A percentile compares a stretch with the other conserved stretches of the same genome.
phyloP scores from a whole-genome alignment of 2,888 invertebrate genomes.

The Flabesymbios commensalis region DNA sequence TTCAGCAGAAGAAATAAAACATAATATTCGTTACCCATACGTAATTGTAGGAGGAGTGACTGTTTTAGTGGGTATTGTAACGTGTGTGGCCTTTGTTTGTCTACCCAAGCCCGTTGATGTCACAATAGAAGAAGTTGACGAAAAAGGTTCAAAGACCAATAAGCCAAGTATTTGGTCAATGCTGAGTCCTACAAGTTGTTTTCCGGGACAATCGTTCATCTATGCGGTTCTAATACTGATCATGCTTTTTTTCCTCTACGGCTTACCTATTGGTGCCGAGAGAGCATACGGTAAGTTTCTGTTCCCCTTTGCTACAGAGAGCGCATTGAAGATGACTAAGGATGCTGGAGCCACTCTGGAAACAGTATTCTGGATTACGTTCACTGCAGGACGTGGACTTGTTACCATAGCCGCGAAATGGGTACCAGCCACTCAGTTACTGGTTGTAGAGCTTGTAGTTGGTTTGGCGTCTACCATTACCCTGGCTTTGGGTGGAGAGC shows the following conservation, averaged over 20 bases:
- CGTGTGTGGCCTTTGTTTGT: slow-evolving; percentile 33
- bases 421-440: slow-evolving; percentile 35
- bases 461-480: slow-evolving; percentile 31
- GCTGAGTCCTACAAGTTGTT: slow-evolving; percentile 30
- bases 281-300: slow-evolving; percentile 43
- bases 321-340: slow-evolving; percentile 35
- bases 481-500: slow-evolving; percentile 34
- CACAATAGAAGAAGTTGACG: no score
- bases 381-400: slow-evolving; percentile 37
- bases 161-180: not conserved
- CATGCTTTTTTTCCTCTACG: slow-evolving; percentile 38
- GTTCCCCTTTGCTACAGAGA: slow-evolving; percentile 40
- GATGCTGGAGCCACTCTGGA: slow-evolving; percentile 39
- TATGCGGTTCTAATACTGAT: slow-evolving; percentile 35
- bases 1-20: not conserved
- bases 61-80: slow-evolving; percentile 23
- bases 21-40: slow-evolving; percentile 37
- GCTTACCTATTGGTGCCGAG: slow-evolving; percentile 40
- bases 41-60: slow-evolving; percentile 27
- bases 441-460: slow-evolving; percentile 35
- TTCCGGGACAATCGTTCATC: slow-evolving; percentile 33
- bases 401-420: slow-evolving; percentile 38
- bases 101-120: no score
- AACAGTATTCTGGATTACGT: slow-evolving; percentile 43
- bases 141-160: no score